Conservation (phyloP, 2,888 invertebrate species). For the Coelinius sp. region DNA sequence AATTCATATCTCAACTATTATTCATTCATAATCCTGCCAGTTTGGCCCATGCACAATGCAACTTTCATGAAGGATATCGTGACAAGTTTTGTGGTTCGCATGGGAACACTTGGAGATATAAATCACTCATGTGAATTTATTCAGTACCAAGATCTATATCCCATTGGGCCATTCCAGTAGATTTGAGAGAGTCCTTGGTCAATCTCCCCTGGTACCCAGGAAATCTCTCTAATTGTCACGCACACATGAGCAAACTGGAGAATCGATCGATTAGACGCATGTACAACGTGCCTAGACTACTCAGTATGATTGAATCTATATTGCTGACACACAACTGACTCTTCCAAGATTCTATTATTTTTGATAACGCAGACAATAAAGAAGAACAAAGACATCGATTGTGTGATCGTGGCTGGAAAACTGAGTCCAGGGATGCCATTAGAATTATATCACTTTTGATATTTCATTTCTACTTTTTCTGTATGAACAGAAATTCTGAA, state of each 20-base stretch:
- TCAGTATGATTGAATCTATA: not conserved
- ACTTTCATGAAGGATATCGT: conserved; percentile 57
- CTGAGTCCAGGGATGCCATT: not conserved
- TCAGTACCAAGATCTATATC: not conserved
- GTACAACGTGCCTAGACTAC: conserved; percentile 30
- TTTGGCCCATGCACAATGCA: conserved; percentile 50
- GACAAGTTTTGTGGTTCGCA: conserved; percentile 53
- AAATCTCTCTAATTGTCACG: conserved; percentile 31
- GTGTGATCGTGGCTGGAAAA: conserved; percentile 16
- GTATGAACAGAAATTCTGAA: not conserved
- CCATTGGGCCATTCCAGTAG: not conserved
- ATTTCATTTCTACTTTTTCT: not conserved
- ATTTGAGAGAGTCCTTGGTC: not conserved
- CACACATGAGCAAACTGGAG: conserved; percentile 40
- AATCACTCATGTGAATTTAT: not conserved
- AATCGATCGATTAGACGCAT: conserved; percentile 47
- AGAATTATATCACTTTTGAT: not conserved
- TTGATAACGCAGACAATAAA: not conserved
- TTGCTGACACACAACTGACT: not conserved
- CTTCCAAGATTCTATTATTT: not conserved
- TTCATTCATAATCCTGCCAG: conserved; percentile 50
- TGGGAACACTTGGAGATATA: not conserved
- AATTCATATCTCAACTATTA: conserved; percentile 61
- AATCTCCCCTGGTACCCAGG: not conserved
- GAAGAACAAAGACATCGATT: not conserved